Percentiles rank a stretch among this genome's conserved stretches.
Evolutionary conservation across 2,113 vertebrate species (phyloP).

Genomic region (Myotis davidii): DNA sequence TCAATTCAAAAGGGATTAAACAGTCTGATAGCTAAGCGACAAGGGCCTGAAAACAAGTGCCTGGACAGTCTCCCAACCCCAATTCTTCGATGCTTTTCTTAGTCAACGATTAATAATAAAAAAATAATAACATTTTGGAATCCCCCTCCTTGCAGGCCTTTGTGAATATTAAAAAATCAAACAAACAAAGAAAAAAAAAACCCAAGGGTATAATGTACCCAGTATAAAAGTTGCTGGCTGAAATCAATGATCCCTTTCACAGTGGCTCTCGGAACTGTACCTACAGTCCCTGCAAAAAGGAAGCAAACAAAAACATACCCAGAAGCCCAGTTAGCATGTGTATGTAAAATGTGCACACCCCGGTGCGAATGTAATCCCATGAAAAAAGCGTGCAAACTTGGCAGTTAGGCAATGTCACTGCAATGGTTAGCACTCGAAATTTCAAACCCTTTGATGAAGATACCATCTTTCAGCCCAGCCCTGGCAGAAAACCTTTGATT

Average conservation of each 20-base stretch:
- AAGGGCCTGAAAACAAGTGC: background rate
- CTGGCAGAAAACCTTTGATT: slow-evolving; percentile 67
- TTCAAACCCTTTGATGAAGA: slow-evolving; percentile 71
- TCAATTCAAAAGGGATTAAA: slow-evolving; percentile 26
- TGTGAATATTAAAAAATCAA: background rate
- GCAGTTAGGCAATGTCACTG: slow-evolving; percentile 55
- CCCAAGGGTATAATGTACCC: background rate
- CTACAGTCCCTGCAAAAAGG: background rate
- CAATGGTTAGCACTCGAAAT: slow-evolving; percentile 46
- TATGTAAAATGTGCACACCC: background rate
- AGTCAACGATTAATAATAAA: slow-evolving; percentile 19
- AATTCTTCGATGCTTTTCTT: background rate
- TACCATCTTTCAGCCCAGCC: slow-evolving; percentile 66
- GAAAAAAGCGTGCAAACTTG: slow-evolving; percentile 37
- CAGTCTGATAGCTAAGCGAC: background rate
- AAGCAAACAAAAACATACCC: slow-evolving; percentile 43
- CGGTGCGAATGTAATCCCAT: slow-evolving; percentile 2
- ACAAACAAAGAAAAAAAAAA: background rate
- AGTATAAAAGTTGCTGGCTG: background rate
- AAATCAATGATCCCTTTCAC: background rate
- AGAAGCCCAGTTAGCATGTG: background rate
- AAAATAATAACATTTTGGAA: slow-evolving; percentile 2
- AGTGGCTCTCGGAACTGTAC: slow-evolving; percentile 25
- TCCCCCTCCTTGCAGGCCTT: background rate
- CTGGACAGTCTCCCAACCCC: background rate